Conservation (phyloP, 30 jellyfish, hydroid and myxozoan genomes). For the Turritopsis dohrnii region DNA sequence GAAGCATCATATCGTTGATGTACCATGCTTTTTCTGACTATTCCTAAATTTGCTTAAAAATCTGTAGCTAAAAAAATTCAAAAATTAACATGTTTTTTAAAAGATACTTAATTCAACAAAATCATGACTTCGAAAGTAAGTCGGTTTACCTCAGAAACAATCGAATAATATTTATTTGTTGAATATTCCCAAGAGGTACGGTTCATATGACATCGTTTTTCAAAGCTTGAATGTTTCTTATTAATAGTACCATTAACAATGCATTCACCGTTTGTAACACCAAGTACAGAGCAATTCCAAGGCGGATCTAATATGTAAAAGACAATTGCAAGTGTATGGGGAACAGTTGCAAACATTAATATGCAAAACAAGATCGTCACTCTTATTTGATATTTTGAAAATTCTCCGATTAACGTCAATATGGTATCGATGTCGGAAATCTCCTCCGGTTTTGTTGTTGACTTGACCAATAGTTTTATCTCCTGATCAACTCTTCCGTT, state of each 20-base stretch:
- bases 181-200: not conserved
- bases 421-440: not conserved
- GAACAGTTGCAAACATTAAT: not conserved
- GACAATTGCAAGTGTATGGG: not conserved
- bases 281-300: not conserved
- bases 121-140: no score
- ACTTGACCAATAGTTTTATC: not conserved
- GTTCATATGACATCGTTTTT: not conserved
- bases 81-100: no score
- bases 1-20: no score
- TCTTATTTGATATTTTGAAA: not conserved
- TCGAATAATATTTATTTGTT: not conserved
- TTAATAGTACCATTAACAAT: not conserved
- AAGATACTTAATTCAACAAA: no score
- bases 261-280: slow-evolving; percentile 6
- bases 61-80: not conserved
- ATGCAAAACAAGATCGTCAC: not conserved
- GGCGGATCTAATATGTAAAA: not conserved
- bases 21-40: no score
- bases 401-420: not conserved
- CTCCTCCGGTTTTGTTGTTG: not conserved
- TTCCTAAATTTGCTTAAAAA: no score
- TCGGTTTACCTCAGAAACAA: not conserved
- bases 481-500: not conserved
- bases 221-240: not conserved